A percentile compares a stretch with the other conserved stretches of the same genome.
Conservation (phyloP, 1,140 invertebrate genomes). For the Diorhabda elongata region DNA sequence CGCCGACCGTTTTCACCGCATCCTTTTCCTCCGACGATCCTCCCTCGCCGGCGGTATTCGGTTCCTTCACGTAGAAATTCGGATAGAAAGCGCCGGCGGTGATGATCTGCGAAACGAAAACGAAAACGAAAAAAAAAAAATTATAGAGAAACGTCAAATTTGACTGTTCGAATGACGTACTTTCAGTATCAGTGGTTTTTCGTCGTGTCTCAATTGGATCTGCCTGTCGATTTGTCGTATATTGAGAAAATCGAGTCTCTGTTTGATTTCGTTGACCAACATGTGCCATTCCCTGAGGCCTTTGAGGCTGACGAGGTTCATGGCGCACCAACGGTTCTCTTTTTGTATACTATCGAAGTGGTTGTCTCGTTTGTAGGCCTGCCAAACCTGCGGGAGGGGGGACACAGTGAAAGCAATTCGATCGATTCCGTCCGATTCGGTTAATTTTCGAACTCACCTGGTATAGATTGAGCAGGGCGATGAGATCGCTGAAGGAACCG, state of each 20-base stretch:
- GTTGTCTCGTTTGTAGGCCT: conserved; percentile 34
- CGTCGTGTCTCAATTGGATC: conserved; percentile 48
- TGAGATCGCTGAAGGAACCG: conserved; percentile 77
- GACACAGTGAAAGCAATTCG: too few species aligned
- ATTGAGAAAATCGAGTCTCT: conserved; percentile 55
- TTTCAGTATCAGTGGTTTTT: conserved; percentile 61
- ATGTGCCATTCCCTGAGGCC: conserved; percentile 68
- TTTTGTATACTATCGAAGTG: conserved; percentile 27
- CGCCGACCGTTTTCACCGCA: conserved; percentile 60
- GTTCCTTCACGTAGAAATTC: conserved; percentile 71
- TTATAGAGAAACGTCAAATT: not conserved
- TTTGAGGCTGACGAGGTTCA: conserved; percentile 69
- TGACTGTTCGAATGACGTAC: conserved; percentile 39
- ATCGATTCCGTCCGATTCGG: too few species aligned
- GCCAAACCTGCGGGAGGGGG: conserved; percentile 38
- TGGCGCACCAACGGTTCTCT: conserved; percentile 67
- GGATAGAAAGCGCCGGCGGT: conserved; percentile 87
- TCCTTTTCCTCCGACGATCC: conserved; percentile 53
- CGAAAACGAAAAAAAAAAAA: not conserved
- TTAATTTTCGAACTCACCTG: conserved; percentile 45
- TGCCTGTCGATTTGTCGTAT: conserved; percentile 46
- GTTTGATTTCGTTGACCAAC: conserved; percentile 65
- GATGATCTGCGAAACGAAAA: conserved; percentile 54
- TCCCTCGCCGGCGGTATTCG: conserved; percentile 34
- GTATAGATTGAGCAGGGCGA: conserved; percentile 79